phyloP scores from a whole-genome alignment of 2,113 vertebrate genomes.

The Tenrec ecaudatus region DNA sequence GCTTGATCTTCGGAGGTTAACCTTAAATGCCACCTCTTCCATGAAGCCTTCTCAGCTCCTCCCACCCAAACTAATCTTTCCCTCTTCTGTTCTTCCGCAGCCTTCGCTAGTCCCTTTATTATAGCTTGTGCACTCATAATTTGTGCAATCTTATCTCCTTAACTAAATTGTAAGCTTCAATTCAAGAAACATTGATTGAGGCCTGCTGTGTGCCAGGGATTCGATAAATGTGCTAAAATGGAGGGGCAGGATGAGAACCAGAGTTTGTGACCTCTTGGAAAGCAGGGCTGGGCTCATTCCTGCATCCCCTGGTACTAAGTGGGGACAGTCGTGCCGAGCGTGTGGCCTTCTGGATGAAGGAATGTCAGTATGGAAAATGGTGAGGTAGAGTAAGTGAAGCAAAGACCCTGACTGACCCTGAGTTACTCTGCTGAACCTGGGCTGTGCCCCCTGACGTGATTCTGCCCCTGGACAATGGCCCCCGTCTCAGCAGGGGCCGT shows the following conservation, averaged over 20 bases:
- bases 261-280: background rate
- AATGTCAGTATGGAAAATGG: background rate
- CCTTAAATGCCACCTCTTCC: constrained; percentile 31
- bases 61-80: constrained; percentile 32
- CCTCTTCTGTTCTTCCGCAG: constrained; percentile 48
- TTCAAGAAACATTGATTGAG: constrained; percentile 36
- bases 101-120: constrained; percentile 50
- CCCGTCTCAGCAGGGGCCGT: background rate
- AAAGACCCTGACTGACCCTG: background rate
- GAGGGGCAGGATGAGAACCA: background rate
- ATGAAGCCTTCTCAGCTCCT: constrained; percentile 33
- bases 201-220: constrained; percentile 38
- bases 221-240: background rate
- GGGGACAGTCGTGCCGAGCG: background rate
- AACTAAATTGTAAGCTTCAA: constrained; percentile 67
- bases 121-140: constrained; percentile 61
- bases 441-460: background rate
- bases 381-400: background rate
- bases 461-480: background rate
- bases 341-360: background rate
- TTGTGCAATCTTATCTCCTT: constrained; percentile 71
- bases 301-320: background rate
- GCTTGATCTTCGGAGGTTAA: constrained; percentile 50
- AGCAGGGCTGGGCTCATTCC: background rate
- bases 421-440: background rate